Conservation (phyloP, 1,140 invertebrate species). For the Hormaphis cornu region DNA sequence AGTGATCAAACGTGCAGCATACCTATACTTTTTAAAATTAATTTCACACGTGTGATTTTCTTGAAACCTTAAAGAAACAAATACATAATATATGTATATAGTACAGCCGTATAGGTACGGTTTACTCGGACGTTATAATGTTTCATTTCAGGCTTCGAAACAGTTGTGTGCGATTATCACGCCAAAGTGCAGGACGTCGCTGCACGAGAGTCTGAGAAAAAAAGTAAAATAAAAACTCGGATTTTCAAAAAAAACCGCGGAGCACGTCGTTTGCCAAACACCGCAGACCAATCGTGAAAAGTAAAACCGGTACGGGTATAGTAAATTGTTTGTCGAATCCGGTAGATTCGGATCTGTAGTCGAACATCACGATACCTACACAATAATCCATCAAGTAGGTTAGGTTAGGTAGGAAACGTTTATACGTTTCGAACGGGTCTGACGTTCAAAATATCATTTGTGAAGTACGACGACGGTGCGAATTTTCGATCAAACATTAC, state of each 20-base stretch:
- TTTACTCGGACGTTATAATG: not conserved
- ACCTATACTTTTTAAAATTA: not conserved
- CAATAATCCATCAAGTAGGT: not conserved
- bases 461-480: not conserved
- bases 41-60: not conserved
- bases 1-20: not conserved
- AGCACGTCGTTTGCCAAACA: no score
- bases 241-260: no score
- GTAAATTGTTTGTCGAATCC: not conserved
- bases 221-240: no score
- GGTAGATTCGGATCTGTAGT: not conserved
- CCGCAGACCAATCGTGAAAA: no score
- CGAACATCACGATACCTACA: not conserved
- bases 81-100: not conserved
- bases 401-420: not conserved
- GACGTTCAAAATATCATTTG: not conserved
- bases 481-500: not conserved
- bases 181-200: no score
- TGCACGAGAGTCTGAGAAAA: no score
- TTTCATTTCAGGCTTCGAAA: no score
- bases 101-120: no score
- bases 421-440: not conserved
- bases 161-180: no score
- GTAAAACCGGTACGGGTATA: not conserved
- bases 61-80: not conserved